Base-by-base conservation (phyloP, 1,140 invertebrate species). In the Drosophila pruinosa region DNA sequence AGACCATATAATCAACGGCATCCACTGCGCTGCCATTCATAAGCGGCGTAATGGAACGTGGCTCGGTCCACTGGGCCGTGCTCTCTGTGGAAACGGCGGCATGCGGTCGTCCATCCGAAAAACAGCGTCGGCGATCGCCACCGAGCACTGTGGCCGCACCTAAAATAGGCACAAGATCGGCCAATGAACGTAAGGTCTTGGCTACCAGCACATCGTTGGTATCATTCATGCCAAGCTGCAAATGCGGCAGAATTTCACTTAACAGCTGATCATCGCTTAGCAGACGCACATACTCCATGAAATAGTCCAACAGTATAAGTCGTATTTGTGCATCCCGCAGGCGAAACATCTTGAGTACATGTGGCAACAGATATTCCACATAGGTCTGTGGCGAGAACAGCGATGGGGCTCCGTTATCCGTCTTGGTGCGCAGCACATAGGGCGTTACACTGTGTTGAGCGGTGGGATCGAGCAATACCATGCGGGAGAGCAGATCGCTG, bases 201-300 rank as follows among this genome's bases (percentile, higher is more conserved):
- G 95, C 93, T 0, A 97, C 97, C 41, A 98, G 91, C 28, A 93
- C 92, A 88, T 98, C 95, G 89, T 96, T 95, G 0, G 94, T 95
- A 74, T 97, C 96, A 90, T 95, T 96, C 69, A 97, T 95, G 2
- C 96, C 96, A 12, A 97, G 93, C 5, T 97, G 92, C n/a, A 97
- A 89, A 93, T 96, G 91, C 14, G 96, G 96, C 75, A 97, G 91
- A 72, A 97, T 94, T 38, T 94, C 93, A 19, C 91, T 91, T 17
- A 94, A 93, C 0, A 97, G 82, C 85, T 96, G 95, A 22, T 95
- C 94, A 61, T 94, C 93, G 63, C 94, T 93, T 79, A 97, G 95
- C 12, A 94, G 93, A 70, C 93, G 91, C 36, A 96, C 93, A 89
- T 94, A 97, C 24, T 94, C 93, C 56, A 93, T 93, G 79, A 97